Evolutionary conservation across 1,140 invertebrate genomes (phyloP).

Genomic region (Dysdera silvatica): DNA sequence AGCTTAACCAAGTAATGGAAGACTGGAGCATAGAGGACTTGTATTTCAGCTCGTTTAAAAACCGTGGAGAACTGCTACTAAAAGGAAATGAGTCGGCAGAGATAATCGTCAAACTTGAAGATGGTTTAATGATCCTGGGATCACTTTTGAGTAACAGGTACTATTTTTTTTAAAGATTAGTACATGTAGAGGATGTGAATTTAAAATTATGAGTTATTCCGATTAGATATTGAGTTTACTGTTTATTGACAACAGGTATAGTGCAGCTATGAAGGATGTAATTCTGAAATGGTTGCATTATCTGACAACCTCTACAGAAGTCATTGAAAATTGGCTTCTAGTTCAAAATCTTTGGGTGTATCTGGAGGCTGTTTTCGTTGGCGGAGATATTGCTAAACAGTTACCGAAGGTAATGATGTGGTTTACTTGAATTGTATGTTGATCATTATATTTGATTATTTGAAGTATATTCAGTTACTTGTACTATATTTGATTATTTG

Average conservation of each 20-base stretch:
- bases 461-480: no score
- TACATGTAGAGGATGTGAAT: background rate
- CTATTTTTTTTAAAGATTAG: background rate
- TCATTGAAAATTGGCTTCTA: constrained; percentile 88
- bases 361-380: constrained; percentile 93
- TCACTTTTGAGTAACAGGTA: constrained; percentile 82
- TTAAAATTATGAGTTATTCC: background rate
- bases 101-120: constrained; percentile 86
- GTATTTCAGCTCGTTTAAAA: constrained; percentile 91
- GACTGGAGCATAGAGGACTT: constrained; percentile 90
- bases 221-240: background rate
- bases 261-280: constrained; percentile 90
- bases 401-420: constrained; percentile 64
- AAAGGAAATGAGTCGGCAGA: constrained; percentile 89
- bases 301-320: constrained; percentile 91
- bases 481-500: no score
- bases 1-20: constrained; percentile 87
- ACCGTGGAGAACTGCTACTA: constrained; percentile 81
- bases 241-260: constrained; percentile 59
- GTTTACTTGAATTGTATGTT: no score
- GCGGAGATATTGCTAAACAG: constrained; percentile 95
- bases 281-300: constrained; percentile 93
- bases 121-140: constrained; percentile 89
- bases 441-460: no score
- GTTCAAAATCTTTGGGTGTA: constrained; percentile 99